phyloP scores from a whole-genome alignment of 2,797 vertebrate genomes.

The Adelosebastes latens region DNA sequence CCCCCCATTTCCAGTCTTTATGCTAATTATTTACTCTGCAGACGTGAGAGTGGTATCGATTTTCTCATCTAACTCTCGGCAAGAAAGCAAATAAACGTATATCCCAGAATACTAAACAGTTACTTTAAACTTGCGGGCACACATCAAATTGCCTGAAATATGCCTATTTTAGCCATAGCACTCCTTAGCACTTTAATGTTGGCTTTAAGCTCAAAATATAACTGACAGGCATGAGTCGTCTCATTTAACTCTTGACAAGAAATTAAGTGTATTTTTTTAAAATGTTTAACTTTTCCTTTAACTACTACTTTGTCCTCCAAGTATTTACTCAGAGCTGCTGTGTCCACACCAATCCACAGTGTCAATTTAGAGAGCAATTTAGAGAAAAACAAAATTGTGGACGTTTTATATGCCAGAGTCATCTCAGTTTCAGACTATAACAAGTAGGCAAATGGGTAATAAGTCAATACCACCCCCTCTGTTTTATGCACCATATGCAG shows the following conservation, averaged over 20 bases:
- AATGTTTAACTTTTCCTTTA: background rate
- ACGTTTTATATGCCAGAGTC: background rate
- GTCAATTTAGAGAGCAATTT: background rate
- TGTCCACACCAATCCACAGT: background rate
- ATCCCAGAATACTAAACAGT: background rate
- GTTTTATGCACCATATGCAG: slow-evolving; percentile 10
- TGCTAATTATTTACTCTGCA: background rate
- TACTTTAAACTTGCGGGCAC: background rate
- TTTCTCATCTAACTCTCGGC: background rate
- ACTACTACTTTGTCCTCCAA: background rate
- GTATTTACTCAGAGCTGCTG: slow-evolving; percentile 2
- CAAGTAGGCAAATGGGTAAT: background rate
- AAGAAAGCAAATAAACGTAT: background rate
- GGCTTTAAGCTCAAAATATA: background rate
- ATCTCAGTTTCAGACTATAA: background rate
- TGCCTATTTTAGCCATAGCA: background rate
- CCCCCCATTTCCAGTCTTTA: background rate
- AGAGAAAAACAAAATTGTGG: background rate
- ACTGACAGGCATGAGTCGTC: background rate
- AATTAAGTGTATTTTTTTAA: background rate
- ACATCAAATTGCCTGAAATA: background rate
- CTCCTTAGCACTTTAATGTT: background rate
- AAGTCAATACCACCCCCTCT: background rate
- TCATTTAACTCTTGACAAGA: background rate
- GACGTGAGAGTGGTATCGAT: background rate